phyloP scores from a whole-genome alignment of 2,888 invertebrate species.

The Stenotaenia linearis region DNA sequence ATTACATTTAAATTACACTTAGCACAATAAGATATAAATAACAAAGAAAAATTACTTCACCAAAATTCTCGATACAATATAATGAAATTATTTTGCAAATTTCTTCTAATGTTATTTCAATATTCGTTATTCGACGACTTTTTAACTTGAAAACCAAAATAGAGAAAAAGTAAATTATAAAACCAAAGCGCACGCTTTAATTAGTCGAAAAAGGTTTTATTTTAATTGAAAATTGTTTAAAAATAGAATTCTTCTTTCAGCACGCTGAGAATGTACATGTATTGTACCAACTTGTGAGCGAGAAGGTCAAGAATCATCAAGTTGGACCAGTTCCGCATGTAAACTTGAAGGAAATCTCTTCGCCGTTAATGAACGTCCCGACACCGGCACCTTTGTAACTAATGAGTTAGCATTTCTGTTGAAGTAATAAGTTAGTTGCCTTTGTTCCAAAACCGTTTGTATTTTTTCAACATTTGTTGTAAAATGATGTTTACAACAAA shows the following conservation, averaged over 20 bases:
- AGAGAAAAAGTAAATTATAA: too few species aligned
- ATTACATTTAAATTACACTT: too few species aligned
- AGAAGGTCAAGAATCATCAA: conserved; percentile 67
- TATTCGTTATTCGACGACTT: too few species aligned
- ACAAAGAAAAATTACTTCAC: too few species aligned
- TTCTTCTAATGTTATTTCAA: too few species aligned
- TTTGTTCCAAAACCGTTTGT: not conserved
- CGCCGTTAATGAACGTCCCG: conserved; percentile 77
- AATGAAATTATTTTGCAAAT: too few species aligned
- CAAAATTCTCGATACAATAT: too few species aligned
- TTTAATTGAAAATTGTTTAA: too few species aligned
- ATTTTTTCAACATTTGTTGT: conserved; percentile 34
- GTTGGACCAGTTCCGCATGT: conserved; percentile 57
- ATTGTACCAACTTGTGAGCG: conserved; percentile 68
- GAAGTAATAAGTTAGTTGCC: conserved; percentile 34
- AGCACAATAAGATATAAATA: too few species aligned
- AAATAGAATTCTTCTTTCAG: conserved; percentile 47
- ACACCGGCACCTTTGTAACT: conserved; percentile 61
- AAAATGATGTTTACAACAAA: conserved; percentile 24
- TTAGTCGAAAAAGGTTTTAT: too few species aligned
- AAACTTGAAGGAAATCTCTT: conserved; percentile 67
- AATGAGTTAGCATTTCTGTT: conserved; percentile 35
- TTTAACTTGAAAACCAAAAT: too few species aligned
- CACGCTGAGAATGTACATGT: conserved; percentile 79
- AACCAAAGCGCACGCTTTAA: not conserved